Percentiles rank a stretch among this genome's conserved stretches.
phyloP scores from a whole-genome alignment of 2,113 vertebrate species.

The Pyxicephalus adspersus region DNA sequence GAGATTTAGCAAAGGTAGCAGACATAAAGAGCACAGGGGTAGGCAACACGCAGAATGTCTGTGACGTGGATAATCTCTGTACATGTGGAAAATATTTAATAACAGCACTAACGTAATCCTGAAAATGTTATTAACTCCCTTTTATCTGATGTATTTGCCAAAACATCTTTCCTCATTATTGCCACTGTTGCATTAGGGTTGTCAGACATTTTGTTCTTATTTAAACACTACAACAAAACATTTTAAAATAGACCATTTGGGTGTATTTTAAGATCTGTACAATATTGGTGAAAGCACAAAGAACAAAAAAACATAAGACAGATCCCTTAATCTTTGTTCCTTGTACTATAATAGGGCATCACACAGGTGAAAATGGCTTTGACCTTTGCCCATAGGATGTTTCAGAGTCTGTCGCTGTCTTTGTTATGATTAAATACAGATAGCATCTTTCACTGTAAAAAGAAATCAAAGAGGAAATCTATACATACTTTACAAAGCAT shows the following conservation, averaged over 20 bases:
- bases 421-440: conserved; percentile 81
- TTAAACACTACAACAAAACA: not conserved
- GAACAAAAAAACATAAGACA: conserved; percentile 71
- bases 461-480: conserved; percentile 78
- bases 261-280: conserved; percentile 75
- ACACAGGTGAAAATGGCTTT: conserved; percentile 79
- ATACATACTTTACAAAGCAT: conserved; percentile 77
- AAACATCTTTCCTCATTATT: conserved; percentile 19
- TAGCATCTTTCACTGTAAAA: conserved; percentile 75
- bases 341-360: conserved; percentile 76
- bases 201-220: conserved; percentile 6
- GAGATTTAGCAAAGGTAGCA: not conserved
- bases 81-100: conserved; percentile 39
- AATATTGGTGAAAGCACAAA: conserved; percentile 78
- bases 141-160: conserved; percentile 29
- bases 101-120: conserved; percentile 7
- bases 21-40: not conserved
- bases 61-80: not conserved
- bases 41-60: not conserved
- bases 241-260: conserved; percentile 73
- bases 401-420: conserved; percentile 73
- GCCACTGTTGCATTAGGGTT: conserved; percentile 2
- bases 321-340: conserved; percentile 77
- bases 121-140: conserved; percentile 20
- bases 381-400: conserved; percentile 77